Evolutionary conservation across 2,888 invertebrate species (phyloP), one percentile per base, ranked within the genome.

Genomic region (Pinctada fucata): DNA sequence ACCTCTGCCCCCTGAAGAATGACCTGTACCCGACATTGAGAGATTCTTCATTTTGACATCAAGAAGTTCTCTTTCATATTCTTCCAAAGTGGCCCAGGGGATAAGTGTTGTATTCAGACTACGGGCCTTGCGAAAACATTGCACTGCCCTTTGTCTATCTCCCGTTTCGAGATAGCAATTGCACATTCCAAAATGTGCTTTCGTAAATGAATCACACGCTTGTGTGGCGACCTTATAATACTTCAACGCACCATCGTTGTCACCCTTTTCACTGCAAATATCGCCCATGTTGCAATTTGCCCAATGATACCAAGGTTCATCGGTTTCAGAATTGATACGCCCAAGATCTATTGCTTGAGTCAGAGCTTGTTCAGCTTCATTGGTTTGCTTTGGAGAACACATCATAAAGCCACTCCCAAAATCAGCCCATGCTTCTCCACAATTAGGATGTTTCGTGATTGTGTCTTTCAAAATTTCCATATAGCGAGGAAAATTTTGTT

Each of bases 261-360:
- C 13, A 45, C 45, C 49, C 8, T 67, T 67, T 67, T 31, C n/a
- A 52, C 65, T 51, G n/a, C 52, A 75, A 47, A 67, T 67, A n/a
- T 75, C 67, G 3, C 75, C 75, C 3, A 75, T 13, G 31, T 67
- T 4, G 3, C 67, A n/a, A 16, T 75, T 75, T 16, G 67, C 31
- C 75, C 67, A 75, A 13, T n/a, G 52, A 45, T 67, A 67, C 75
- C 75, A 67, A 10, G 75, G 75, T 31, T 67, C 51, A 8, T 47
- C 10, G 31, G 73, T 65, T 65, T 73, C 65, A 49, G 10, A 13
- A 31, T 65, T 64, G 16, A 8, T 3, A 8, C 49, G 64, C 2
- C 73, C 73, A 1, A 65, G 48, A 49, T 73, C 16, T n/a, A 73
- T 50, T 8, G 73, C 8, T 52, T 65, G 48, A 13, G n/a, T 65